phyloP scores from a whole-genome alignment of 2,797 vertebrate species.

The Anguilla obscura region DNA sequence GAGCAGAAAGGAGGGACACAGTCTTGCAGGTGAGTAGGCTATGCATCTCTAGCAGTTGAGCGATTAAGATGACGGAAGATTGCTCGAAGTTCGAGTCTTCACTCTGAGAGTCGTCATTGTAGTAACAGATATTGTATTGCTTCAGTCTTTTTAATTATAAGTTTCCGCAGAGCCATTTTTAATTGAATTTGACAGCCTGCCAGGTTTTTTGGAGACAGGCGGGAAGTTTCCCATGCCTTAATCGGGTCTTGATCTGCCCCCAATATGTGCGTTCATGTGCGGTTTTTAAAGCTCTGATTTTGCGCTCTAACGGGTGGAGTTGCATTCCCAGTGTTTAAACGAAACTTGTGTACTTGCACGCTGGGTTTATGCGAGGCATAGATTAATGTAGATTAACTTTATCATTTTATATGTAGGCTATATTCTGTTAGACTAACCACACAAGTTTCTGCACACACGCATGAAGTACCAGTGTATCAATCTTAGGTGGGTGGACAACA shows the following conservation, averaged over 20 bases:
- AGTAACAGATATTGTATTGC: neutral
- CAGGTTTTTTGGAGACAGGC: too few species aligned
- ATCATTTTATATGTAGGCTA: neutral
- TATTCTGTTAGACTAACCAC: neutral
- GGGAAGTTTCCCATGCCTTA: too few species aligned
- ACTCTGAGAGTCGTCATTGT: neutral
- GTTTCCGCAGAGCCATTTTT: too few species aligned
- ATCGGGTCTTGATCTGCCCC: neutral
- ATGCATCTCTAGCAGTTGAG: too few species aligned
- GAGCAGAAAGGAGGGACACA: too few species aligned
- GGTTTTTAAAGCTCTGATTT: neutral
- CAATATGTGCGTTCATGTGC: neutral
- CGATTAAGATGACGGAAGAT: neutral
- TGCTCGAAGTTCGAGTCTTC: neutral
- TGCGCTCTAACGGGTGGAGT: neutral
- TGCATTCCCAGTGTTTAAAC: neutral
- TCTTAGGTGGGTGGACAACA: neutral
- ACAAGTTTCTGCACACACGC: neutral
- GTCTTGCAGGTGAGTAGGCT: too few species aligned
- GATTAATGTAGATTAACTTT: too few species aligned
- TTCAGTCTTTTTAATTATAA: too few species aligned
- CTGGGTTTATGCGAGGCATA: too few species aligned
- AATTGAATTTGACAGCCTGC: too few species aligned
- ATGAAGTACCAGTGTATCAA: neutral
- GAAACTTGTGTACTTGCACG: too few species aligned